phyloP scores from a whole-genome alignment of 2,113 vertebrate species.

The Rhinopomastus cyanomelas region DNA sequence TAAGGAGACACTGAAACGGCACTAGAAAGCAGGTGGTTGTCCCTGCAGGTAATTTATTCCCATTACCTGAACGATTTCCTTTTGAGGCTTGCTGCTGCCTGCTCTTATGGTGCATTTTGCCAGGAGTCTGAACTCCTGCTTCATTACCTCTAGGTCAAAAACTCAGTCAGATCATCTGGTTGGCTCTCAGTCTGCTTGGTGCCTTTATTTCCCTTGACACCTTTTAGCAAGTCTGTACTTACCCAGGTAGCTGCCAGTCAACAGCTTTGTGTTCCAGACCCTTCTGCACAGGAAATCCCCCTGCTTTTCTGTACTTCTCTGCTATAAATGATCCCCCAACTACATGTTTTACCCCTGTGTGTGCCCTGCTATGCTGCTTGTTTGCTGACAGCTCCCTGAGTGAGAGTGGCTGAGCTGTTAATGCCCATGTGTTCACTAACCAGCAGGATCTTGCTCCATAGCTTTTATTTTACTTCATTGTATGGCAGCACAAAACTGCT shows the following conservation, averaged over 20 bases:
- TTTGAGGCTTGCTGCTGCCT: background rate
- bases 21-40: background rate
- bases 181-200: too few relatives aligned
- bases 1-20: slow-evolving; percentile 19
- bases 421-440: background rate
- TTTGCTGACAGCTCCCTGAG: background rate
- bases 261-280: background rate
- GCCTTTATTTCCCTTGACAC: background rate
- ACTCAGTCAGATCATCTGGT: background rate
- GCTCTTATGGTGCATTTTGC: background rate
- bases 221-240: background rate
- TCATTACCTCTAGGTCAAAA: background rate
- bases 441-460: background rate
- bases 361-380: background rate
- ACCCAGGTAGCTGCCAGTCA: background rate
- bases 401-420: background rate
- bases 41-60: background rate
- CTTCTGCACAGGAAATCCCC: background rate
- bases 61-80: background rate
- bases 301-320: background rate
- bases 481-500: background rate
- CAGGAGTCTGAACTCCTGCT: background rate
- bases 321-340: background rate
- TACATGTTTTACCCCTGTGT: fast-evolving
- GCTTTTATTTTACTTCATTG: background rate